Evolutionary conservation across 2,113 vertebrate genomes (phyloP).

Genomic region (Brachyhypopomus occidentalis): DNA sequence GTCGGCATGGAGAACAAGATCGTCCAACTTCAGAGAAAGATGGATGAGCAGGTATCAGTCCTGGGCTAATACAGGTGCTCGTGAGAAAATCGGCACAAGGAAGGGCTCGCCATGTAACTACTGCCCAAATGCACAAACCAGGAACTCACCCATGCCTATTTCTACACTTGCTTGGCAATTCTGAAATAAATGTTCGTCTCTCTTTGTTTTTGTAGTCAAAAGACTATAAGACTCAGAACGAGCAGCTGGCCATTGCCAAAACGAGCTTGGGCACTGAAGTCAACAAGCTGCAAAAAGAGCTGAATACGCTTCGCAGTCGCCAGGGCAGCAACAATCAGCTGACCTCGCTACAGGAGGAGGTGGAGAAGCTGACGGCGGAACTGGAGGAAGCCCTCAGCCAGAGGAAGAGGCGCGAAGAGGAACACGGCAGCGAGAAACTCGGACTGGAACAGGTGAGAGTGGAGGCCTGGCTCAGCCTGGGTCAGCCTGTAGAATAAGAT

Average conservation of each 20-base stretch:
- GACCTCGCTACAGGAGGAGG: conserved; percentile 80
- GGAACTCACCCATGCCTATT: too few relatives aligned
- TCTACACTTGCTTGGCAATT: too few relatives aligned
- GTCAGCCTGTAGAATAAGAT: neutral
- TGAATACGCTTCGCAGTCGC: conserved; percentile 71
- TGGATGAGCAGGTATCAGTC: conserved; percentile 86
- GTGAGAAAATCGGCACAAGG: neutral
- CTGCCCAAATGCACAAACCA: too few relatives aligned
- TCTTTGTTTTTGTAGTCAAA: conserved; percentile 75
- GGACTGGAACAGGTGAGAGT: conserved; percentile 78
- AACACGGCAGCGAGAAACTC: conserved; percentile 77
- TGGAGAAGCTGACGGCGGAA: conserved; percentile 74
- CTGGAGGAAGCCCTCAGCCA: conserved; percentile 75
- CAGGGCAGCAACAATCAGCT: conserved; percentile 64
- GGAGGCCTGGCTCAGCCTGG: neutral
- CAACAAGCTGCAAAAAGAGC: conserved; percentile 83
- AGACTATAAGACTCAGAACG: conserved; percentile 77
- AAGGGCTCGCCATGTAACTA: neutral
- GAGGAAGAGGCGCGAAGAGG: conserved; percentile 79
- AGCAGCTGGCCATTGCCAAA: conserved; percentile 73
- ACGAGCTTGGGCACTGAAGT: conserved; percentile 73
- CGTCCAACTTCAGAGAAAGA: conserved; percentile 92
- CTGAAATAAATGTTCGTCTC: neutral
- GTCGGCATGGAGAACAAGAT: conserved; percentile 98
- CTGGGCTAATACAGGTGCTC: neutral